phyloP scores from a whole-genome alignment of 2,888 invertebrate species.

The Desoria tigrina region DNA sequence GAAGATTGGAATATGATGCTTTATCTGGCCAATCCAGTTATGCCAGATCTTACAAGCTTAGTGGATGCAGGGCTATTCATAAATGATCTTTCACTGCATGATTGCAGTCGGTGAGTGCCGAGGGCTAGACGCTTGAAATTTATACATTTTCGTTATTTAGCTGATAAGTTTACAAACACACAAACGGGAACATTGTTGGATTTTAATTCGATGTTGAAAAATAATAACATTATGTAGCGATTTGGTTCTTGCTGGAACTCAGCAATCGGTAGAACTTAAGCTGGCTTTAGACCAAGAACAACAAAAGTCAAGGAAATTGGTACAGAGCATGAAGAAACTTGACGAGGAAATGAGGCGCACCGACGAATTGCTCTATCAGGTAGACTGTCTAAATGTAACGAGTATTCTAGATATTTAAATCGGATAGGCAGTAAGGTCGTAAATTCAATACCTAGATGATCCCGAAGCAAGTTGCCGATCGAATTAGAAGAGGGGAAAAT shows the following conservation, averaged over 20 bases:
- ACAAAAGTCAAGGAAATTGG: constrained; percentile 91
- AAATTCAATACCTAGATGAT: constrained; percentile 97
- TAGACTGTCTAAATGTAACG: no score
- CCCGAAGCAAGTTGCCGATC: constrained; percentile 94
- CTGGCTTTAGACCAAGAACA: constrained; percentile 94
- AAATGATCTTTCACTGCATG: constrained; percentile 97
- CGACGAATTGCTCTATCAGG: constrained; percentile 93
- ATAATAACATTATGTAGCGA: no score
- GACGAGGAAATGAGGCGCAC: constrained; percentile 95
- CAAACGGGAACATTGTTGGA: no score
- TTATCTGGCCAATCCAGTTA: constrained; percentile 65
- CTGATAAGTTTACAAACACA: neutral
- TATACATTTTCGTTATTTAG: no score
- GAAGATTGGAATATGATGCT: constrained; percentile 97
- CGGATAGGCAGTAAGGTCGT: constrained; percentile 94
- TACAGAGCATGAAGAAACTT: constrained; percentile 92
- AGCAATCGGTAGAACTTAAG: constrained; percentile 94
- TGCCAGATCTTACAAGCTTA: constrained; percentile 68
- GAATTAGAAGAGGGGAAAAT: constrained; percentile 88
- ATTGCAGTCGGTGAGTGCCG: constrained; percentile 79
- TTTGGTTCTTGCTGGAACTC: constrained; percentile 92
- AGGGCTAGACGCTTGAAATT: no score
- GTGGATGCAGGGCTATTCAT: constrained; percentile 92
- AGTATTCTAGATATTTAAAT: no score
- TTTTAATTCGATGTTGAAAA: no score